These are phyloP conservation scores for Nettapus auritus DNA, from an alignment of 2,113 vertebrate species.

Conservation along the genomic window DNA sequence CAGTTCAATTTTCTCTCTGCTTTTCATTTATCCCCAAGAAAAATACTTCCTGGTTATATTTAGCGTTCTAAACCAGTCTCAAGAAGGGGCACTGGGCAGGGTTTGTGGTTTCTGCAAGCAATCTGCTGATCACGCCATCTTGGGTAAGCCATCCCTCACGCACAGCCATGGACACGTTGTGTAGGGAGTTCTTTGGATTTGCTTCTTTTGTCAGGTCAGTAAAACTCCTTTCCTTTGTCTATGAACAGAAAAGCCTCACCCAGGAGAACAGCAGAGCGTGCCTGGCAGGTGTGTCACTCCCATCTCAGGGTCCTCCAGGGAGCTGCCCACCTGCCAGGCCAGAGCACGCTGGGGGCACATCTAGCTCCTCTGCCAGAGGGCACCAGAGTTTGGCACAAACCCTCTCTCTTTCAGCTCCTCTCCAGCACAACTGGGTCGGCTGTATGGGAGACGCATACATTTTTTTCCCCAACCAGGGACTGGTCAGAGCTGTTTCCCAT, in stretches of 20 bases:
- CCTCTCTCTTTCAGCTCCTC: not conserved
- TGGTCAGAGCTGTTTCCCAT: not conserved
- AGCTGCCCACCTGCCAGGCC: not conserved
- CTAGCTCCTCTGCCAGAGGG: not conserved
- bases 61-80: not conserved
- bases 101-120: not conserved
- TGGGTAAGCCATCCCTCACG: not conserved
- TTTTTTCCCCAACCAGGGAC: not conserved
- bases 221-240: not conserved
- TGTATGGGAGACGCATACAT: not conserved
- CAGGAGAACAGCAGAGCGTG: not conserved
- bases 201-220: not conserved
- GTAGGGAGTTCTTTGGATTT: not conserved
- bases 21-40: constrained; percentile 17
- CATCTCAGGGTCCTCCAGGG: not conserved
- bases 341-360: not conserved
- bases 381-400: not conserved
- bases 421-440: not conserved
- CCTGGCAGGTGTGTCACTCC: not conserved
- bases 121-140: not conserved
- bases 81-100: not conserved
- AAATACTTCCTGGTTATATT: constrained; percentile 1
- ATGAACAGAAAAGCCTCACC: not conserved
- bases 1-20: not conserved
- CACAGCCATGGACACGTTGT: not conserved